Conservation (phyloP, 2,113 vertebrate species). For the Phaethornis superciliosus region DNA sequence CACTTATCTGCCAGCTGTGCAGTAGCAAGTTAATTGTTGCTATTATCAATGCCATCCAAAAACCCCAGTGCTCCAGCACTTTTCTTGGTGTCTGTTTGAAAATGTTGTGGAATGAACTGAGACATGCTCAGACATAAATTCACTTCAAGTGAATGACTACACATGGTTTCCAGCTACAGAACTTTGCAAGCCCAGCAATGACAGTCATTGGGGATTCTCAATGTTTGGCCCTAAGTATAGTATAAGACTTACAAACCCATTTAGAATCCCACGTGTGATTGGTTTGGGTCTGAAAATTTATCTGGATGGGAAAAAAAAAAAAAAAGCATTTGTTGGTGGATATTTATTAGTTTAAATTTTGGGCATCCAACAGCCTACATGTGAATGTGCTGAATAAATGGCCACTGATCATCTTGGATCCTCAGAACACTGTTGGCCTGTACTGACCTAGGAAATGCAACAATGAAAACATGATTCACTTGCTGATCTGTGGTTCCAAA, state of each 20-base stretch:
- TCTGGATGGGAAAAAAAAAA: not conserved
- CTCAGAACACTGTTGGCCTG: not conserved
- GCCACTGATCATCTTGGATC: not conserved
- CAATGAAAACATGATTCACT: not conserved
- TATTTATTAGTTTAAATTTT: not conserved
- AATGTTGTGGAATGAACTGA: not conserved
- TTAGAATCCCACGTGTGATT: not conserved
- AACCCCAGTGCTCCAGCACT: fast-evolving
- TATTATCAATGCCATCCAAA: not conserved
- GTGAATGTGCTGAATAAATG: not conserved
- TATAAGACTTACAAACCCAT: not conserved
- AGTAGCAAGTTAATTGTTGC: not conserved
- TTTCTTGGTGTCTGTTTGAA: not conserved
- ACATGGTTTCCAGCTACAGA: not conserved
- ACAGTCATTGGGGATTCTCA: not conserved
- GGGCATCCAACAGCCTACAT: not conserved
- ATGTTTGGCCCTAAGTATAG: not conserved
- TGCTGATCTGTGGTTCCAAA: not conserved
- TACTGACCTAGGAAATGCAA: not conserved
- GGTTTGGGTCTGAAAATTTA: not conserved
- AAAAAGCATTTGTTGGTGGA: not conserved
- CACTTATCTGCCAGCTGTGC: not conserved
- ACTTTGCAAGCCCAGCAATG: not conserved
- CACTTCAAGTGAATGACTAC: not conserved
- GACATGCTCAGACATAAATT: not conserved